Evolutionary conservation across 2,797 vertebrate genomes (phyloP), one percentile per base, ranked within the genome.

Genomic region (Tarsius wallacei): DNA sequence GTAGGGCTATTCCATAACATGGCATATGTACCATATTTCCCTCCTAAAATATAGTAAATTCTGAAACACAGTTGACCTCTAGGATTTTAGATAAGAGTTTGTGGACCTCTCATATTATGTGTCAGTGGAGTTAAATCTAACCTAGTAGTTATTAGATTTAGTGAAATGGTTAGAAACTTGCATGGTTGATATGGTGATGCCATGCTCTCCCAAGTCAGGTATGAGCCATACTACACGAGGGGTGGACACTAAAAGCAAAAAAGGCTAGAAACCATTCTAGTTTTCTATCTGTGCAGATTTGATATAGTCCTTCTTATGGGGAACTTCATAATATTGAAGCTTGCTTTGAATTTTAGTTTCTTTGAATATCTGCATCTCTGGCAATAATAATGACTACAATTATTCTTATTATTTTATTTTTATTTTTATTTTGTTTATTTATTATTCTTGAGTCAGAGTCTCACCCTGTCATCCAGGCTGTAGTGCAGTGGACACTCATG

Each of bases 41-140:
- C 96, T 82, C 87, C n/a, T 92, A 80, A 94, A 96, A 80, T 77
- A 16, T 78, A 90, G 78, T 78, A 91, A 88, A 84, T 71, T 90
- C 13, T 84, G 76, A 89, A 76, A 83, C 16, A 85, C 47, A 73
- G 53, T 2, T 55, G 49, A 26, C 22, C 36, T 49, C 9, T 24
- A 61, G 51, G 49, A 66, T 87, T 97, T 93, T 77, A 77, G 47
- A 26, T 91, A n/a, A 68, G 47, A 92, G 63, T 95, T 94, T 94
- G 4, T 42, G 11, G 59, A 86, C 53, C 31, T 80, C n/a, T 68
- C 4, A 5, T 77, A 31, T 85, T 91, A 24, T 10, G 8, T 87
- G 66, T 55, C 47, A 73, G 68, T 84, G 42, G 22, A 83, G 26
- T 82, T 82, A 63, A 16, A 74, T 84, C n/a, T 57, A 42, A 15